Evolutionary conservation across 1,140 invertebrate genomes (phyloP), one percentile per base, ranked within the genome.

Genomic region (Ditylenchus dipsaci): DNA sequence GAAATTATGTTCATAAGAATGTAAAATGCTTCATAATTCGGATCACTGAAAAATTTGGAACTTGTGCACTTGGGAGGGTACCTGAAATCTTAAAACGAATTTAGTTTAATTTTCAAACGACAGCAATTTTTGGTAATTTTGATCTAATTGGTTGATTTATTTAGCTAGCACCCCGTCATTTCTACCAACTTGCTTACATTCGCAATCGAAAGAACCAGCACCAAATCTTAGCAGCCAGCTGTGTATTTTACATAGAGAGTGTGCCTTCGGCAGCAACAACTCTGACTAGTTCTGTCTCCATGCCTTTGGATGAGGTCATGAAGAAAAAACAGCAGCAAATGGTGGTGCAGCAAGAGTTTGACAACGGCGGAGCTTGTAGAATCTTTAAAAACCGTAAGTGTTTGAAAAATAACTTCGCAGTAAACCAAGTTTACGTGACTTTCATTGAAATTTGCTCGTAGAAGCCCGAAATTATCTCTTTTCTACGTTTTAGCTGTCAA

Each of bases 231-330:
- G 42, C 63, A 21, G 63, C 63, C n/a, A 65, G 63, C 33, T 65
- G 63, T n/a, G 63, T 65, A 27, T 65, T 65, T 65, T 65, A 65
- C 56, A 56, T 65, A 23, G 63, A 65, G n/a, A n/a, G 19, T 26
- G 59, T 19, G 3, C 49, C 23, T 7, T 38, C 33, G 3, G 3
- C 33, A 38, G 3, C 33, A 3, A 38, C 33, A 38, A 38, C 33
- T 5, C 33, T 38, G 11, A 5, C 33, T 11, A 38, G 33, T 11
- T 38, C 33, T 38, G 33, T 38, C 11, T 38, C 33, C 3, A 38
- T 38, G 33, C 49, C n/a, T 26, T 8, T 26, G 8, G 49, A 53
- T 3, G 15, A 53, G 1, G 49, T 53, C 23, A 53, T 53, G 49
- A 53, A 53, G 49, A 3, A 57, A 30, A n/a, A n/a, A n/a, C 57